These are phyloP conservation scores for Gibbula magus DNA, from an alignment of 2,888 invertebrate species.

Conservation along the genomic window DNA sequence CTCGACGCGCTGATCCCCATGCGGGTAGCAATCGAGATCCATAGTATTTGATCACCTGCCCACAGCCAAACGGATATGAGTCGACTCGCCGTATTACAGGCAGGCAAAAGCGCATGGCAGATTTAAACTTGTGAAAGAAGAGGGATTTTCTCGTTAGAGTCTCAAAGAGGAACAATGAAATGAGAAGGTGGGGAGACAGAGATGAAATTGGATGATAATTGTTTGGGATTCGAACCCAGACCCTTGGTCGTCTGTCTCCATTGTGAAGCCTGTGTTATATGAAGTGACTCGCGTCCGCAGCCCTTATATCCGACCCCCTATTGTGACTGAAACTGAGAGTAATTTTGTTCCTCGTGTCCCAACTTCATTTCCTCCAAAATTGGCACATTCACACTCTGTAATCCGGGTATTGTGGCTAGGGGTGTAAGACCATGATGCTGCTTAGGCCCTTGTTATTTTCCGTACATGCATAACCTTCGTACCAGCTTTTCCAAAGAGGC, in stretches of 20 bases:
- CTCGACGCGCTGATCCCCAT: neutral
- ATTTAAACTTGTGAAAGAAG: constrained; percentile 5
- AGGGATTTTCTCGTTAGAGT: constrained; percentile 9
- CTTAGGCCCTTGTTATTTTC: neutral
- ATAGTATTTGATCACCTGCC: constrained; percentile 14
- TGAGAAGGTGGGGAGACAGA: neutral
- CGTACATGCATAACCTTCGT: neutral
- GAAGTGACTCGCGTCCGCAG: neutral
- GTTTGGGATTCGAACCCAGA: neutral
- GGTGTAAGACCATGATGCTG: neutral
- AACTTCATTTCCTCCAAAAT: neutral
- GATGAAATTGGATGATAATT: constrained; percentile 23
- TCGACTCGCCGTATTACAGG: neutral
- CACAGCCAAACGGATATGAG: neutral
- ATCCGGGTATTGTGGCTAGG: neutral
- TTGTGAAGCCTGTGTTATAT: neutral
- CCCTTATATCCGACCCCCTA: neutral
- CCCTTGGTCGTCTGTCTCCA: neutral
- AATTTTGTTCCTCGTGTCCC: neutral
- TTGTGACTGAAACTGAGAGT: constrained; percentile 7
- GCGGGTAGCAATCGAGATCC: neutral
- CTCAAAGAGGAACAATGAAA: neutral
- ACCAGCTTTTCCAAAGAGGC: neutral
- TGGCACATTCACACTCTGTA: neutral
- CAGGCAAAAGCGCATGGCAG: constrained; percentile 18